These are phyloP conservation scores for Chionis minor DNA, from an alignment of 2,113 vertebrate species.

Conservation along the genomic window DNA sequence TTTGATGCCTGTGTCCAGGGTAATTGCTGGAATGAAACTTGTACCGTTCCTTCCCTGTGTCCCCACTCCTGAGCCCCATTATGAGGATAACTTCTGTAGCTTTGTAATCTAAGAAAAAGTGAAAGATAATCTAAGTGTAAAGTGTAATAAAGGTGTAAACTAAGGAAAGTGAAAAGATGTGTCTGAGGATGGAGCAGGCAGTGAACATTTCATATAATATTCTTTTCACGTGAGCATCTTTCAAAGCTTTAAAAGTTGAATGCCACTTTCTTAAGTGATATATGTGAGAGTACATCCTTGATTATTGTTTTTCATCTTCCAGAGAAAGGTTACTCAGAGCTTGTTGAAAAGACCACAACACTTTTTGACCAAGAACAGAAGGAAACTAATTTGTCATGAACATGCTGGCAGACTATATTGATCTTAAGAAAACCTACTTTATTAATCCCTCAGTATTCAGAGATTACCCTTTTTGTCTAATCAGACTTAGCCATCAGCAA, in stretches of 20 bases:
- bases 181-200: neutral
- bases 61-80: neutral
- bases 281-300: accelerated
- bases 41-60: neutral
- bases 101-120: neutral
- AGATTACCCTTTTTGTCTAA: neutral
- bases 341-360: neutral
- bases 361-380: neutral
- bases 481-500: neutral
- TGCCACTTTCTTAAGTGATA: neutral
- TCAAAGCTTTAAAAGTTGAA: neutral
- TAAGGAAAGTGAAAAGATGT: neutral
- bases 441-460: neutral
- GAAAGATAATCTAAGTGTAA: neutral
- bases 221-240: neutral
- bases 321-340: neutral
- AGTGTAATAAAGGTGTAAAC: neutral
- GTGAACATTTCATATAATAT: neutral
- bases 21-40: neutral
- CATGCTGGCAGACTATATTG: neutral
- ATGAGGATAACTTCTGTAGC: neutral
- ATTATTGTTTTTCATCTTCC: neutral
- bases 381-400: neutral
- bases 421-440: neutral
- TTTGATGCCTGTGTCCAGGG: neutral